Conservation (phyloP, 2,797 vertebrate genomes). For the Coilia nasus region DNA sequence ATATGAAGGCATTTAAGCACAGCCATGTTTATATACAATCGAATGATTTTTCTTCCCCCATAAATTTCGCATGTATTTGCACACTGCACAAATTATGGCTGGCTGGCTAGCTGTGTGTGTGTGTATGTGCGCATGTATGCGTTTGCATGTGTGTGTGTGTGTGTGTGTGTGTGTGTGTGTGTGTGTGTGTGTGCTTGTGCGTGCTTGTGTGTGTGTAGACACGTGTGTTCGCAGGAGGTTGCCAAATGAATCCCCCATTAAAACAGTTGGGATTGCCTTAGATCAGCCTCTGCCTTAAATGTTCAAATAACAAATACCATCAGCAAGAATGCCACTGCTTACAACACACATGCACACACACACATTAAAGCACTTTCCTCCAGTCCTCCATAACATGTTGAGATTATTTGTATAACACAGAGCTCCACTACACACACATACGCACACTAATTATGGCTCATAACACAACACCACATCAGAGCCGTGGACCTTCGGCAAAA, state of each 20-base stretch:
- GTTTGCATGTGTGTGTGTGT: slow-evolving; percentile 25
- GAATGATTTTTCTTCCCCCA: slow-evolving; percentile 10
- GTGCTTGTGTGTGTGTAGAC: slow-evolving; percentile 24
- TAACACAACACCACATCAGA: neutral
- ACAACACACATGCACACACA: slow-evolving; percentile 5
- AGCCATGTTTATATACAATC: slow-evolving; percentile 10
- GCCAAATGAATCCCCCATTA: slow-evolving; percentile 32
- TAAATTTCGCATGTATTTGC: neutral
- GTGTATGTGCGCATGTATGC: neutral
- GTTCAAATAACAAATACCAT: slow-evolving; percentile 14
- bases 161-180: slow-evolving; percentile 32
- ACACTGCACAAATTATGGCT: neutral
- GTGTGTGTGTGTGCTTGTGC: slow-evolving; percentile 25
- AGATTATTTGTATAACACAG: neutral
- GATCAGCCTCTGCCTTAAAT: slow-evolving; percentile 15
- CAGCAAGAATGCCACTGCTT: neutral
- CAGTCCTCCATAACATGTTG: no score
- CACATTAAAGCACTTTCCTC: neutral
- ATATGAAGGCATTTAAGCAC: neutral
- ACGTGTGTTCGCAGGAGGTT: neutral
- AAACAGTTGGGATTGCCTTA: slow-evolving; percentile 26
- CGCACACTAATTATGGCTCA: neutral
- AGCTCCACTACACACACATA: no score
- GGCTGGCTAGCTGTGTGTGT: neutral
- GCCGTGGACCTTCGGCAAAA: neutral